Base-by-base conservation (phyloP, 2,888 invertebrate species). In the Dryobota labecula region DNA sequence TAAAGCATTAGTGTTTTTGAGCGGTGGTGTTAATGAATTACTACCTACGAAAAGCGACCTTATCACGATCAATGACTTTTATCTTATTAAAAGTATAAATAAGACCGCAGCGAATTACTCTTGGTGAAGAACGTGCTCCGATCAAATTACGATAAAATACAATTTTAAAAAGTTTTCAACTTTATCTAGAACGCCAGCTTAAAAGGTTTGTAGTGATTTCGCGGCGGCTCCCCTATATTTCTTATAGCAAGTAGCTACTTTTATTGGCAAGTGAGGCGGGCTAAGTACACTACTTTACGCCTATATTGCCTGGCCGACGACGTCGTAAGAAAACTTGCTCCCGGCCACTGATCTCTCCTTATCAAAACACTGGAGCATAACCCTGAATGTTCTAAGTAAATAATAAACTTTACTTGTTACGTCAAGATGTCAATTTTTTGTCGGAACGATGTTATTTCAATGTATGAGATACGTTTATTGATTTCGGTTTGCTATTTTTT, bases 251-350 rank as follows among this genome's bases (percentile, higher is more conserved):
- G 84, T 82, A 88, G 84, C 80, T 80, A 76, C 82, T 86, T 87
- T 87, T 88, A 87, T 86, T 88, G 85, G 85, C 86, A 78, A 86
- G 85, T 82, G 86, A 87, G 84, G 87, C 86, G 86, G 80, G 83
- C 83, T 88, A 88, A 90, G 87, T 86, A 89, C 78, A 87, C 88
- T 87, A 86, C 87, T 88, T 86, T 84, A 84, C 86, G 88, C 86
- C 82, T 87, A 84, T 89, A 89, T 87, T 86, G 86, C 82, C 70
- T 73, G 64, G 73, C 33, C 65, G 79, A 78, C 73, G 84, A 78
- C 72, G 81, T 82, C 73, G 86, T 87, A 85, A 87, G 86, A 89
- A 89, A 88, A 87, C 89, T 87, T 86, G 84, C 84, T 82, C 80
- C 73, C 79, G 73, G 84, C 71, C 75, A 70, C 83, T 85, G 85